Evolutionary conservation across 2,113 vertebrate species (phyloP).

Genomic region (Fregetta grallaria): DNA sequence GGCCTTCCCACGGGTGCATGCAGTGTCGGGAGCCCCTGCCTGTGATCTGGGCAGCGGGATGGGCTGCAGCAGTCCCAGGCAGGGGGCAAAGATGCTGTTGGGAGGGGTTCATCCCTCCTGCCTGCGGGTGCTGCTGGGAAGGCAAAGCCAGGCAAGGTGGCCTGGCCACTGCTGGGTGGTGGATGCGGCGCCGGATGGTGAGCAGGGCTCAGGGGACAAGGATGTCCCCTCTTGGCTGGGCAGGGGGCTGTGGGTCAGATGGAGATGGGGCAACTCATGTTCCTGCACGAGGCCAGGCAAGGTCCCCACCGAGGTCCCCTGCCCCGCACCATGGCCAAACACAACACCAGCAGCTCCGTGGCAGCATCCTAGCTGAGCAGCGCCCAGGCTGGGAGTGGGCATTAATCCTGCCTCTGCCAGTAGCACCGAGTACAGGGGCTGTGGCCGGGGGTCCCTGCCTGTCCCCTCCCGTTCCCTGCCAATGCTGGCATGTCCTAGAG

Average conservation of each 20-base stretch:
- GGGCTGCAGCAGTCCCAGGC: not conserved
- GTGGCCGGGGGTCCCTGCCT: not conserved
- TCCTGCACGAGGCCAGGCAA: not conserved
- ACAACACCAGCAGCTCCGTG: accelerated
- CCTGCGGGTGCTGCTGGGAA: not conserved
- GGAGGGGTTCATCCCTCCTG: no score
- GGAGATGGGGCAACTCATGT: not conserved
- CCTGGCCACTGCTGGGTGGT: accelerated
- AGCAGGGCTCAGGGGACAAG: not conserved
- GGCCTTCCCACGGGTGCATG: not conserved
- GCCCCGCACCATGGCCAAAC: accelerated
- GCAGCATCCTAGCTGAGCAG: accelerated
- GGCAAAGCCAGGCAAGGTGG: not conserved
- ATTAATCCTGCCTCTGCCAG: not conserved
- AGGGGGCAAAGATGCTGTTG: accelerated
- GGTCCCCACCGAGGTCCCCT: accelerated
- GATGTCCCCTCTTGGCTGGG: not conserved
- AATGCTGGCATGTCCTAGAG: accelerated
- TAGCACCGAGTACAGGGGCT: not conserved
- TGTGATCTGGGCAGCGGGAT: not conserved
- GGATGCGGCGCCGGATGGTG: not conserved
- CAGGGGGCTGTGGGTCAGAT: not conserved
- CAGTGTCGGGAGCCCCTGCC: not conserved
- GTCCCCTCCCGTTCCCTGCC: not conserved
- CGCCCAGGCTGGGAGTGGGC: accelerated